Evolutionary conservation across 2,888 invertebrate genomes (phyloP), one percentile per base, ranked within the genome.

Genomic region (Agrotis segetum): DNA sequence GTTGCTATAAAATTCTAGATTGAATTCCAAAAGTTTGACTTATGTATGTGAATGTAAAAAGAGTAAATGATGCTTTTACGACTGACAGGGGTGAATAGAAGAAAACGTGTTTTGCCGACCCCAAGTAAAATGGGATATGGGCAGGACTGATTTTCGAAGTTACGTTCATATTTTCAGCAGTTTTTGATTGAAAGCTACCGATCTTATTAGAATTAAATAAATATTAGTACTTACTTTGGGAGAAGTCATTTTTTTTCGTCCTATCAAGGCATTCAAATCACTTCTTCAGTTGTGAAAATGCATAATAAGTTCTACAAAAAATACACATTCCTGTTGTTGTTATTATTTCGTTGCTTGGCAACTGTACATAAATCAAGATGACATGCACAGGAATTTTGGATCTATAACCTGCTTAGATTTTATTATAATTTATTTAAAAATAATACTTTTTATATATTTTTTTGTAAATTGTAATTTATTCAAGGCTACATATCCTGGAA

Each of bases 201-300:
- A 6, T 34, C 7, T 9, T 40, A 24, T 14, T 46, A 24, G 4
- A 50, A 50, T 19, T 5, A 19, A 13, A 9, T 47, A 81, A 5
- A 1, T 24, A 24, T 2, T 2, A 2, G 24, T 24, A 82, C 89
- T 90, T 87, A 92, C 93, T 84, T 93, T 93, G 16, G 92, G 93
- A 4, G 90, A 80, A 50, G 91, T 87, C 94, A 94, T 93, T 73
- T 59, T 29, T 2, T 59, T 24, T 55, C 9, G 3, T 29, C 52
- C 7, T 24, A 44, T 24, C 19, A 58, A 46, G 2, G n/a, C 1
- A 53, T 77, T n/a, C 21, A 16, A 34, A 11, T 13, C 9, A 34
- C 46, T 47, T 16, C 9, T 17, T 44, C 34, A n/a, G 50, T 0
- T 49, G 17, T 0, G n/a, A 21, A 24, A 21, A 7, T n/a, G 19